Evolutionary conservation across 92 coral and sea anemone species (phyloP).

Genomic region (Umimayanthus kanabou): DNA sequence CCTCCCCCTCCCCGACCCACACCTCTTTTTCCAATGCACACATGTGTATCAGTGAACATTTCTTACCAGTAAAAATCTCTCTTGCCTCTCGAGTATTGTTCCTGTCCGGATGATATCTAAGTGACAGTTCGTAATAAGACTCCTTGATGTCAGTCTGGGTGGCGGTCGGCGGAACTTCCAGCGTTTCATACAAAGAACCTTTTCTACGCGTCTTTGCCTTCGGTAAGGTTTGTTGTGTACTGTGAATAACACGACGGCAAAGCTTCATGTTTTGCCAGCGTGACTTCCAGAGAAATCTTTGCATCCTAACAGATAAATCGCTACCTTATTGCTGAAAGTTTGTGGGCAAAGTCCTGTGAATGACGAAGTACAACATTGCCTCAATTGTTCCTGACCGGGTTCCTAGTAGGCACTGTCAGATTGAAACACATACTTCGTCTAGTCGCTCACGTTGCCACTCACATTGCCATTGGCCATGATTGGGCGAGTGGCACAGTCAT

Average conservation of each 20-base stretch:
- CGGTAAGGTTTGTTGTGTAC: constrained; percentile 5
- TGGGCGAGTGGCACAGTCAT: too few relatives aligned
- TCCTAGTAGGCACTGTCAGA: not conserved
- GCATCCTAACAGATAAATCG: not conserved
- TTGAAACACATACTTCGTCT: not conserved
- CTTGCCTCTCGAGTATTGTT: constrained; percentile 59
- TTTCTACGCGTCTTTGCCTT: constrained; percentile 35
- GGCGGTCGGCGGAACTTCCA: constrained; percentile 82
- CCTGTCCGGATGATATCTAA: constrained; percentile 85
- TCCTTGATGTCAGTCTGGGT: constrained; percentile 86
- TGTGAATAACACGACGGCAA: not conserved
- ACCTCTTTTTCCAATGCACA: too few relatives aligned
- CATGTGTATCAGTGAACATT: too few relatives aligned
- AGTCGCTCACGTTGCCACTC: not conserved
- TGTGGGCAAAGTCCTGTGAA: not conserved
- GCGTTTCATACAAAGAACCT: constrained; percentile 64
- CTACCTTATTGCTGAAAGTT: not conserved
- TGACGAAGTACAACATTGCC: not conserved
- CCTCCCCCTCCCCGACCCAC: too few relatives aligned
- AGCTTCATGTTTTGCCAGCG: not conserved
- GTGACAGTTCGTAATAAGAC: constrained; percentile 83
- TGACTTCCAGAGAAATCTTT: not conserved
- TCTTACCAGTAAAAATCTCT: constrained; percentile 76
- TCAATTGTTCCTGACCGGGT: not conserved
- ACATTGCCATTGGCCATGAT: too few relatives aligned